These are phyloP conservation scores for Trinorchestia longiramus DNA, from an alignment of 1,140 invertebrate species.

Conservation along the genomic window DNA sequence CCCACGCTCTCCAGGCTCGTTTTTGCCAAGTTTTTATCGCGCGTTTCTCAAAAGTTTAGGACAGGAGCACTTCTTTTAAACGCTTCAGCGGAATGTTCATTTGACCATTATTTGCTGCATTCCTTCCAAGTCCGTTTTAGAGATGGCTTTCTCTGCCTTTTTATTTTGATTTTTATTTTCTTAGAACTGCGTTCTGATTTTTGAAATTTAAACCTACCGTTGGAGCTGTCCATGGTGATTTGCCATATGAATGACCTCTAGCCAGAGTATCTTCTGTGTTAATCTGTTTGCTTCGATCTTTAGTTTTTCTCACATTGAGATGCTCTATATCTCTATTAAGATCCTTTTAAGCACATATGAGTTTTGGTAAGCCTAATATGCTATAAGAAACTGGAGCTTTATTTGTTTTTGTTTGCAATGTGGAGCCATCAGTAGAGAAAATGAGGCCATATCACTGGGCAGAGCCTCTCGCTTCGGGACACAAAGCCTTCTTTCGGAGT, in stretches of 20 bases:
- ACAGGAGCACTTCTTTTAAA: background rate
- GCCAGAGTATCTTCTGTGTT: background rate
- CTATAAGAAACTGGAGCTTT: no score
- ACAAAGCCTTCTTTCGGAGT: no score
- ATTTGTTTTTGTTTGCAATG: no score
- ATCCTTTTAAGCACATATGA: no score
- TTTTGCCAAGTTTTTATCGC: background rate
- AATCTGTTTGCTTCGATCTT: background rate
- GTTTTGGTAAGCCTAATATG: no score
- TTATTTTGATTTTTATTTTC: background rate
- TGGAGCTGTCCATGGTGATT: background rate
- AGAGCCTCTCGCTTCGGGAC: no score
- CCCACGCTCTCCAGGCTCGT: background rate
- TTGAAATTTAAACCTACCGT: background rate
- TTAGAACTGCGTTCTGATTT: background rate
- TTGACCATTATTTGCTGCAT: background rate
- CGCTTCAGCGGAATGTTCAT: background rate
- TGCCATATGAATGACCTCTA: background rate
- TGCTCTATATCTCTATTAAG: no score
- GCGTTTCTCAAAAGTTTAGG: background rate
- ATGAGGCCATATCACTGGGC: no score
- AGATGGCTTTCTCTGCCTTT: background rate
- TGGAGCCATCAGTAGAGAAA: no score
- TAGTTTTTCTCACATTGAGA: no score
- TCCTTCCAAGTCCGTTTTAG: background rate